Base-by-base conservation (phyloP, 2,888 invertebrate genomes). In the Hirtodrosophila alboralis region DNA sequence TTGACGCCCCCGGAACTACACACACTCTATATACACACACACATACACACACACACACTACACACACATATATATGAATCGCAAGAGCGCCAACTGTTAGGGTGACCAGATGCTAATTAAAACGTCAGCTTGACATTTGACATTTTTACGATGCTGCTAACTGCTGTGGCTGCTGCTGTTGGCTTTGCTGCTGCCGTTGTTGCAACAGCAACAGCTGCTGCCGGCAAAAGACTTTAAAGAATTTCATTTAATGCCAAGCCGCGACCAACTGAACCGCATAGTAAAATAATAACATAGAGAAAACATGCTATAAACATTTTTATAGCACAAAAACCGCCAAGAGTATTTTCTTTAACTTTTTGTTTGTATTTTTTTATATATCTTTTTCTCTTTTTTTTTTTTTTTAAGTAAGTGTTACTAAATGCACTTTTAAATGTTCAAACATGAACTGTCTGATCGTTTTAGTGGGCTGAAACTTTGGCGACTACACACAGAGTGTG, bases 381-480 rank as follows among this genome's bases (percentile, higher is more conserved):
- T 16, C 10, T 37, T 56, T 36, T 34, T 30, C 41, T 44, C 31
- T 44, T 57, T 49, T 28, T 38, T 53, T 27, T 48, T 33, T 57
- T 16, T 45, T 60, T 87, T 88, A 88, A 88, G 87, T 88, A 77
- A 87, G 89, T 88, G 89, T 88, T 88, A 86, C 88, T 88, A 88
- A 88, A 88, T 88, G 88, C 80, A 86, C 85, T 83, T 83, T 87
- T 80, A 86, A 85, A 86, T 86, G 85, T 87, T 87, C 78, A 80
- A 84, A 83, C 78, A 81, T 77, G 81, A 84, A 70, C 73, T 61
- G 56, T 27, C 41, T 43, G 37, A n/a, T n/a, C n/a, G 31, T 9
- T 9, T 18, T 18, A 8, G 21, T 16, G 13, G 26, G 44, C 4
- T 5, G 21, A 9, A 14, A 10, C 13, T 10, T 13, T 23, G 47